Percentiles rank a stretch among this genome's conserved stretches.
phyloP scores from a whole-genome alignment of 2,888 invertebrate species.

The Apamea anceps region DNA sequence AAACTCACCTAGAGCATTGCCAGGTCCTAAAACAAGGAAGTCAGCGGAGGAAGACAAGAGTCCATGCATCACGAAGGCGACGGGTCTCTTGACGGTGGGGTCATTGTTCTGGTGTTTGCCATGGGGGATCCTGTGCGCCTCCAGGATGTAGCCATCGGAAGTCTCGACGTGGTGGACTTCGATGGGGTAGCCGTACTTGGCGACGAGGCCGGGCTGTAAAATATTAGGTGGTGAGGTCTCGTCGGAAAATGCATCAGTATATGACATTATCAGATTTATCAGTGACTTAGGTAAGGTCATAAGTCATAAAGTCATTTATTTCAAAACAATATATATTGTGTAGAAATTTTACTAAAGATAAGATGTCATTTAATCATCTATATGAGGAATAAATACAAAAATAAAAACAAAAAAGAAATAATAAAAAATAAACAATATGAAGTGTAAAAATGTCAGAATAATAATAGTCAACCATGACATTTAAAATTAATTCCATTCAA shows the following conservation, averaged over 20 bases:
- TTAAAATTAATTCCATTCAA: too few species aligned
- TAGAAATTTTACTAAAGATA: too few species aligned
- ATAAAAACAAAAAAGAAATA: too few species aligned
- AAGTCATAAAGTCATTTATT: too few species aligned
- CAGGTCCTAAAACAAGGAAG: constrained; percentile 75
- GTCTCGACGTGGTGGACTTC: constrained; percentile 76
- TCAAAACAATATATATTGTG: too few species aligned
- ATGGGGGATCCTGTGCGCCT: constrained; percentile 77
- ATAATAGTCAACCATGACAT: too few species aligned
- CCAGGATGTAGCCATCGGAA: constrained; percentile 77
- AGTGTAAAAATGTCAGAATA: too few species aligned
- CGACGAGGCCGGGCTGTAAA: constrained; percentile 75
- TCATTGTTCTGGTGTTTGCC: constrained; percentile 71
- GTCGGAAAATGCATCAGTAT: not conserved
- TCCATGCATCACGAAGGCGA: constrained; percentile 77
- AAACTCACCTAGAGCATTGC: constrained; percentile 72
- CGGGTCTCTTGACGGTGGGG: constrained; percentile 65
- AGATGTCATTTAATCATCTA: too few species aligned
- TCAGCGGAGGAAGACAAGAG: constrained; percentile 80
- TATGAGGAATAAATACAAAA: too few species aligned
- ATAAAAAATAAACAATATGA: too few species aligned
- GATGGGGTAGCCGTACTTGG: constrained; percentile 78
- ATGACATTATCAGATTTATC: not conserved
- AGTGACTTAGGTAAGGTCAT: too few species aligned
- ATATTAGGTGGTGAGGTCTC: not conserved